Percentiles rank a stretch among this genome's conserved stretches.
Evolutionary conservation across 2,888 invertebrate species (phyloP).

Genomic region (Catocala nupta): DNA sequence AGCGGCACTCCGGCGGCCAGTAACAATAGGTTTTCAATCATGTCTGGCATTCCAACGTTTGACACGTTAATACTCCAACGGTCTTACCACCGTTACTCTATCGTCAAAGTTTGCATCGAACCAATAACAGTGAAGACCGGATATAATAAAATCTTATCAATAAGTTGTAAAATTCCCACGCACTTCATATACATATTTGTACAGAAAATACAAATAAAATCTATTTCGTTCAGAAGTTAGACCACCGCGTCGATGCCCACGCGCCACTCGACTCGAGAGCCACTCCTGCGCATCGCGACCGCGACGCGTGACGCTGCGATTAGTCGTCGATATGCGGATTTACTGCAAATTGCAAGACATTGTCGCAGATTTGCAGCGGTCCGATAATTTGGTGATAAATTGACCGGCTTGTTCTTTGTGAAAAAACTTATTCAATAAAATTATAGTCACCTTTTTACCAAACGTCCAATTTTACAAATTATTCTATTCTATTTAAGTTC

Average conservation of each 20-base stretch:
- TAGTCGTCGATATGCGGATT: constrained; percentile 40
- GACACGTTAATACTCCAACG: background rate
- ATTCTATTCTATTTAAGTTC: too few species aligned
- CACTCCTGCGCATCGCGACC: constrained; percentile 44
- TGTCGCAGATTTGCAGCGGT: constrained; percentile 34
- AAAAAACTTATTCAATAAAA: background rate
- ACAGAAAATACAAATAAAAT: constrained; percentile 24
- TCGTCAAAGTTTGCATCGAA: background rate
- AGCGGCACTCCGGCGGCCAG: too few species aligned
- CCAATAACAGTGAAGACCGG: background rate
- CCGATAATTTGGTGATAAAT: constrained; percentile 16
- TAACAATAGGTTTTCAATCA: too few species aligned
- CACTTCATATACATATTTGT: constrained; percentile 16
- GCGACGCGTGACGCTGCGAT: constrained; percentile 45
- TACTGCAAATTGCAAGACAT: constrained; percentile 33
- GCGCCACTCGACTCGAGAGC: constrained; percentile 52
- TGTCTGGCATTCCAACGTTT: too few species aligned
- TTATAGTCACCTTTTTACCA: too few species aligned
- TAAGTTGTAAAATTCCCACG: constrained; percentile 19
- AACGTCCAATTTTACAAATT: too few species aligned
- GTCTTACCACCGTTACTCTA: background rate
- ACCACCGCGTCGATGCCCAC: constrained; percentile 62
- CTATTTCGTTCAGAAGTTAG: constrained; percentile 39
- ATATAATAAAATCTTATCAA: constrained; percentile 19
- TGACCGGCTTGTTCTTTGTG: constrained; percentile 1